Evolutionary conservation across 2,797 vertebrate species (phyloP).

Genomic region (Peromyscus nudipes): DNA sequence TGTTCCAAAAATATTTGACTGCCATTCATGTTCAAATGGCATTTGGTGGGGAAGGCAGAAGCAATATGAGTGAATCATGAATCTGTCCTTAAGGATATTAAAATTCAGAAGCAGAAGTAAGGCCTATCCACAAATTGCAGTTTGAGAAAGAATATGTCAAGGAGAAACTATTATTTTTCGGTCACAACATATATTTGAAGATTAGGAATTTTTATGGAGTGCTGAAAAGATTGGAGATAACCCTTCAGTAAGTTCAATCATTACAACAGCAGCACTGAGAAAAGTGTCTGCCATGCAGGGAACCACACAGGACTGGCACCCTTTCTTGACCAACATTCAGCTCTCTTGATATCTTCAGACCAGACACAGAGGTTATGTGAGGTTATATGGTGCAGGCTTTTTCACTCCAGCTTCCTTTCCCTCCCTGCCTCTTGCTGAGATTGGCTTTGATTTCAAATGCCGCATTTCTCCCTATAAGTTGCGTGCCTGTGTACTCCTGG

Average conservation of each 20-base stretch:
- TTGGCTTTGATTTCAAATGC: background rate
- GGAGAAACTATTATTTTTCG: background rate
- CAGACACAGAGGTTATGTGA: background rate
- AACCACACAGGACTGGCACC: background rate
- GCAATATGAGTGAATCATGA: background rate
- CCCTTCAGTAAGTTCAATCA: background rate
- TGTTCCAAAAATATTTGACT: constrained; percentile 50
- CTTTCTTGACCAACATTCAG: background rate
- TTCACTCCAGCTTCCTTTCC: background rate
- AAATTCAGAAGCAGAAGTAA: constrained; percentile 33
- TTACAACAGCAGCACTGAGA: background rate
- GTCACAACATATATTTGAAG: background rate
- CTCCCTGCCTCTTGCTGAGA: background rate
- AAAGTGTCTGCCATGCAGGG: background rate
- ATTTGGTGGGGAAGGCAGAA: constrained; percentile 9
- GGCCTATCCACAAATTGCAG: background rate
- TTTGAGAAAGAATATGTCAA: background rate
- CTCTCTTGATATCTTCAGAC: background rate
- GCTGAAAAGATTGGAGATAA: constrained; percentile 37
- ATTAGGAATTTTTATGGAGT: background rate
- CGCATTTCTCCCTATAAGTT: background rate
- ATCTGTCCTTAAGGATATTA: constrained; percentile 29
- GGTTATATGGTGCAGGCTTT: background rate
- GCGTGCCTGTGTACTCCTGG: background rate
- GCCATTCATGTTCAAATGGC: background rate